These are phyloP conservation scores for Cyprinodon brontotheroides DNA, from an alignment of 2,113 vertebrate genomes.

Conservation along the genomic window DNA sequence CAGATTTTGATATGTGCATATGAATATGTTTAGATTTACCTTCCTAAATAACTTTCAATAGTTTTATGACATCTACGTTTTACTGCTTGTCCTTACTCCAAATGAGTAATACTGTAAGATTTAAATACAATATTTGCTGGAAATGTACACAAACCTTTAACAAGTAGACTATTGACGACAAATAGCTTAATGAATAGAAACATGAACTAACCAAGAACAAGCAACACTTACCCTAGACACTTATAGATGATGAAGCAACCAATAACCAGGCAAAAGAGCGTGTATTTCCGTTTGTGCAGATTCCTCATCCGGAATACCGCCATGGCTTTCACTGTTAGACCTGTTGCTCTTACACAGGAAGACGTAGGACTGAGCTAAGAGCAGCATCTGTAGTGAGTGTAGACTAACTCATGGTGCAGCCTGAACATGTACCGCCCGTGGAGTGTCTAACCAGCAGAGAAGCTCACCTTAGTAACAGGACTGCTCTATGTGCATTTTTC, in stretches of 20 bases:
- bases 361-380: neutral
- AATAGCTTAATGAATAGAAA: neutral
- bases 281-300: constrained; percentile 67
- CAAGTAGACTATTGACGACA: neutral
- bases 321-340: constrained; percentile 49
- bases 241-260: constrained; percentile 70
- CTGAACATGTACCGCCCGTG: constrained; percentile 38
- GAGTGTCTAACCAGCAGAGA: constrained; percentile 33
- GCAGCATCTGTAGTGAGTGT: constrained; percentile 21
- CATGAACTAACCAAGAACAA: neutral
- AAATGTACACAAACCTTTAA: neutral
- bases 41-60: neutral
- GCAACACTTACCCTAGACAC: constrained; percentile 67
- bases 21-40: neutral
- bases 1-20: neutral
- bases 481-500: rapidly evolving
- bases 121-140: neutral
- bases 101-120: neutral
- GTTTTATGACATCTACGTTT: neutral
- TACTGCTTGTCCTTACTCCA: neutral
- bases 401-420: constrained; percentile 16
- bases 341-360: constrained; percentile 20
- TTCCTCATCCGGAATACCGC: constrained; percentile 68
- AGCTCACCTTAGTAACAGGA: constrained; percentile 19
- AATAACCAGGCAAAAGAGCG: constrained; percentile 68